These are phyloP conservation scores for Spongilla lacustris DNA, from an alignment of 37 sponge, comb jelly and placozoan species.

Conservation along the genomic window DNA sequence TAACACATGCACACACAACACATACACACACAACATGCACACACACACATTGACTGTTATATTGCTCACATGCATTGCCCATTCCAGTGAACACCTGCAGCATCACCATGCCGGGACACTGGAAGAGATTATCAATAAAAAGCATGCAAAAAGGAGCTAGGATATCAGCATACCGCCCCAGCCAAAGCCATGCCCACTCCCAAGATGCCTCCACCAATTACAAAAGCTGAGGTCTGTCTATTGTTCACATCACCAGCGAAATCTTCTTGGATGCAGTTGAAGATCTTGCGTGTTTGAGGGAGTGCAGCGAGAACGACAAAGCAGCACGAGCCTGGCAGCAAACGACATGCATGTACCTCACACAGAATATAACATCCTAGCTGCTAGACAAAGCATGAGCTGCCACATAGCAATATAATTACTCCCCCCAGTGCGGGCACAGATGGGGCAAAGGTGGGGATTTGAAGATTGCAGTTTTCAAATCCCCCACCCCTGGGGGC, in stretches of 20 bases:
- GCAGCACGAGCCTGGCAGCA: background rate
- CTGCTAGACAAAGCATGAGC: no score
- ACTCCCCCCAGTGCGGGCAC: no score
- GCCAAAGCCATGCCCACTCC: slow-evolving; percentile 77
- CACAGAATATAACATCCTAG: no score
- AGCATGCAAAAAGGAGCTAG: background rate
- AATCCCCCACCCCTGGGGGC: no score
- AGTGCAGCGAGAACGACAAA: slow-evolving; percentile 20
- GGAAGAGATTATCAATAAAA: background rate
- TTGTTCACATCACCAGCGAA: slow-evolving; percentile 16
- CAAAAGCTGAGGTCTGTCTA: slow-evolving; percentile 3
- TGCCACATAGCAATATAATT: no score
- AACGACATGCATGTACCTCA: background rate
- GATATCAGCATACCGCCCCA: slow-evolving; percentile 55
- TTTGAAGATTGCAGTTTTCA: no score
- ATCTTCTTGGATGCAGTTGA: slow-evolving; percentile 1
- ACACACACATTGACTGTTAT: background rate
- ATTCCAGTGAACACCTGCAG: slow-evolving; percentile 65
- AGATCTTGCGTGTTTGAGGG: slow-evolving; percentile 16
- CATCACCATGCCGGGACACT: slow-evolving; percentile 83
- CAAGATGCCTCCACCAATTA: slow-evolving; percentile 61
- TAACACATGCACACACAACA: background rate
- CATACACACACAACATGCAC: background rate
- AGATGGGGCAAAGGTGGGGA: no score
- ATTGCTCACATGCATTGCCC: slow-evolving; percentile 38